Evolutionary conservation across 2,888 invertebrate genomes (phyloP).

Genomic region (Chalcis sispes): DNA sequence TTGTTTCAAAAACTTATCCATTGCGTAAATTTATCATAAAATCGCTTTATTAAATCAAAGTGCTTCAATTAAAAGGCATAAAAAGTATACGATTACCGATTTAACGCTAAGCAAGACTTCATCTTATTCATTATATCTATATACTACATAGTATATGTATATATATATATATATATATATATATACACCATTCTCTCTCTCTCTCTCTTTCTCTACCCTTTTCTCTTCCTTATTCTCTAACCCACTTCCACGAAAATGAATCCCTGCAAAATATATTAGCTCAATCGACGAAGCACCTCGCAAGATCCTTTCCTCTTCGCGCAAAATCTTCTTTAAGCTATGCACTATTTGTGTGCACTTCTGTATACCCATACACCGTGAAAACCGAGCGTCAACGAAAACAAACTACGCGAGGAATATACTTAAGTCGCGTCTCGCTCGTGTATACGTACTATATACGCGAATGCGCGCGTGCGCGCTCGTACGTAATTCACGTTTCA

Average conservation of each 20-base stretch:
- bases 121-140: constrained; percentile 26
- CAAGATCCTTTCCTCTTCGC: neutral
- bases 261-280: constrained; percentile 36
- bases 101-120: no score
- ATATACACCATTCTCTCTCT: neutral
- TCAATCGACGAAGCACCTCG: constrained; percentile 11
- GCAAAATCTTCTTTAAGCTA: neutral
- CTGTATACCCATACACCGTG: neutral
- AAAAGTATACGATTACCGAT: no score
- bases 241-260: constrained; percentile 16
- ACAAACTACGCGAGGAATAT: neutral
- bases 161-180: neutral
- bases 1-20: no score
- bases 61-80: no score
- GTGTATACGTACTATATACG: neutral
- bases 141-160: neutral
- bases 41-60: no score
- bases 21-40: no score
- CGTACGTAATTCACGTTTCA: constrained; percentile 48
- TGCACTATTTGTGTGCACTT: no score
- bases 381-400: no score
- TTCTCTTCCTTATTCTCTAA: neutral
- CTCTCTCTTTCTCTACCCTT: neutral
- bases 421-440: neutral
- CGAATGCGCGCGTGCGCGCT: constrained; percentile 11